Evolutionary conservation across 2,797 vertebrate species (phyloP).

Genomic region (Poecilia gillii): DNA sequence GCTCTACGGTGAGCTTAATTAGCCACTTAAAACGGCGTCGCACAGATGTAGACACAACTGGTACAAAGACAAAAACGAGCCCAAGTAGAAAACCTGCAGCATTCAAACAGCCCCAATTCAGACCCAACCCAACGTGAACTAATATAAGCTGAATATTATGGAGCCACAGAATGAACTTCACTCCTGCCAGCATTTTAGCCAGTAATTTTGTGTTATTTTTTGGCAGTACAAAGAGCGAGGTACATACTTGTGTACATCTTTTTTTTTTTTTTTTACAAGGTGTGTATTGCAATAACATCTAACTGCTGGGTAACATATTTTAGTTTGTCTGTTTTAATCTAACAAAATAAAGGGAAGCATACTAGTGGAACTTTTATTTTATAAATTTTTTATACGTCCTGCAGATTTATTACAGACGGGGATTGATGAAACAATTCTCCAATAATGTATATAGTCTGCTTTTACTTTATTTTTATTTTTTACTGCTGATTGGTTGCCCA

Average conservation of each 20-base stretch:
- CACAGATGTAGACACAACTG: neutral
- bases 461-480: slow-evolving; percentile 20
- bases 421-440: slow-evolving; percentile 28
- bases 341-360: neutral
- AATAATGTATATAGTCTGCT: slow-evolving; percentile 12
- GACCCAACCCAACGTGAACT: neutral
- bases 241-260: neutral
- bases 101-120: neutral
- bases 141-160: neutral
- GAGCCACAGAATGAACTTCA: neutral
- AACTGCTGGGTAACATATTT: neutral
- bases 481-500: slow-evolving; percentile 39
- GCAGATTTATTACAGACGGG: slow-evolving; percentile 10
- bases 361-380: neutral
- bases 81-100: neutral
- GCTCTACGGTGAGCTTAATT: neutral
- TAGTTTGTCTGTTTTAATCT: neutral
- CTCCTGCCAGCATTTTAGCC: neutral
- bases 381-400: neutral
- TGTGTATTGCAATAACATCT: neutral
- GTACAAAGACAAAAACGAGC: neutral
- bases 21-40: neutral
- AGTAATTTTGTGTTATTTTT: neutral
- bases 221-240: neutral
- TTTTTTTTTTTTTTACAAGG: neutral